Evolutionary conservation across 2,888 invertebrate genomes (phyloP), one percentile per base, ranked within the genome.

Genomic region (Platerodrilus igneus): DNA sequence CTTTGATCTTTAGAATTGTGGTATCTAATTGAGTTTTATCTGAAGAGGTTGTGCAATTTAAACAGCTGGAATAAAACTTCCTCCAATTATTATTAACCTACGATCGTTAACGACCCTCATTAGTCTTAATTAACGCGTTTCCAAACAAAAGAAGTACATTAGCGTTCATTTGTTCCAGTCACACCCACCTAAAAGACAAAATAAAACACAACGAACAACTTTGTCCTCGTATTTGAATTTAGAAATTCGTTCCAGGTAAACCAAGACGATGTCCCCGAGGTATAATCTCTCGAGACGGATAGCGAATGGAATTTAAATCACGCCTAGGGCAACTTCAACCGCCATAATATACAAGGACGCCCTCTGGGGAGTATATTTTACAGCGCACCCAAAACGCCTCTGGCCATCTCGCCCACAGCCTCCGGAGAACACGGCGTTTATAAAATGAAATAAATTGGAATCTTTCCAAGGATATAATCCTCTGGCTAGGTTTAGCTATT

Each of bases 311-410:
- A 62, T 63, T 62, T 59, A 57, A 61, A 62, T 50, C 50, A 53
- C 36, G 54, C 62, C 53, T 31, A 32, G 30, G 53, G 62, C 57
- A 28, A 25, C 52, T 55, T 58, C 53, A 53, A 55, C 62, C 61
- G 58, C 59, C 60, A 58, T 55, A 59, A 58, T 55, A 60, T 58
- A 61, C 60, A 58, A 62, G 58, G 57, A 59, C 58, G 53, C 57
- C 60, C 60, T 55, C 45, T 52, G 61, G 63, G 55, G 55, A 58
- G 57, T 61, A 65, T 64, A 64, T 64, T 64, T 65, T 63, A 64
- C 60, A 61, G 58, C 62, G 53, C 62, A 59, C 61, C 63, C 62
- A 62, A 55, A 50, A 48, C 40, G 57, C 58, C 56, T 48, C 42
- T 36, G 52, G 59, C 51, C 52, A 58, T 58, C 62, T 59, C 63